A percentile compares a stretch with the other conserved stretches of the same genome.
phyloP scores from a whole-genome alignment of 1,140 invertebrate species.

The Euglossa dilemma region DNA sequence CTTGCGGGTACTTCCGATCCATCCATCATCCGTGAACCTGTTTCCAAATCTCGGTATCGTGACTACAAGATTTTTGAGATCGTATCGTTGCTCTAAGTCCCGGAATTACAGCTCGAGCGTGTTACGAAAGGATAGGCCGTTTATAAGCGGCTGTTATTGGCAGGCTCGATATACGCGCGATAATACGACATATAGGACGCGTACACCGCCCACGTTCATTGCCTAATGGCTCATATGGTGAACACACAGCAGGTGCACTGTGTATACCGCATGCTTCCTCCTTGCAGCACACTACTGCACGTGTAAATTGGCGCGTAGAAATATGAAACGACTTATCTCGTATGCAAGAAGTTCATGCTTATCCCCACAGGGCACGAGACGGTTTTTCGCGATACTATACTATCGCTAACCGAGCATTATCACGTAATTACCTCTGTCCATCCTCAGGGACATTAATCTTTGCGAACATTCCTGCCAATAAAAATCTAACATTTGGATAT shows the following conservation, averaged over 20 bases:
- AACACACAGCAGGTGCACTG: constrained; percentile 36
- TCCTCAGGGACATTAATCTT: too few species aligned
- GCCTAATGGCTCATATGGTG: constrained; percentile 66
- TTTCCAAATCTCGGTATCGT: too few species aligned
- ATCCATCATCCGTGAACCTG: too few species aligned
- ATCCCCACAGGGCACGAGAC: background rate
- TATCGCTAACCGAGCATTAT: too few species aligned
- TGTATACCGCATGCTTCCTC: constrained; percentile 8
- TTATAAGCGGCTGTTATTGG: constrained; percentile 70
- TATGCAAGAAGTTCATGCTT: background rate
- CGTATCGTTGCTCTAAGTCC: constrained; percentile 52
- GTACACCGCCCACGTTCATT: constrained; percentile 57
- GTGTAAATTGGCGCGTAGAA: constrained; percentile 44
- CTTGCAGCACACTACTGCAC: background rate
- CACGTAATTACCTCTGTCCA: too few species aligned
- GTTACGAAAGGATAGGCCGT: constrained; percentile 66
- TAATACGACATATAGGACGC: constrained; percentile 67
- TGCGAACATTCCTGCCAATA: too few species aligned
- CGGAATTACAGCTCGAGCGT: constrained; percentile 40
- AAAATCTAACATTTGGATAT: too few species aligned
- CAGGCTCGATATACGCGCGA: constrained; percentile 64
- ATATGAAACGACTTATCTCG: constrained; percentile 34
- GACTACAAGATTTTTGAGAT: background rate
- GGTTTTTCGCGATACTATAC: background rate
- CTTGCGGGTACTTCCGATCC: too few species aligned